These are phyloP conservation scores for Morone saxatilis DNA, from an alignment of 2,113 vertebrate species.

Conservation along the genomic window DNA sequence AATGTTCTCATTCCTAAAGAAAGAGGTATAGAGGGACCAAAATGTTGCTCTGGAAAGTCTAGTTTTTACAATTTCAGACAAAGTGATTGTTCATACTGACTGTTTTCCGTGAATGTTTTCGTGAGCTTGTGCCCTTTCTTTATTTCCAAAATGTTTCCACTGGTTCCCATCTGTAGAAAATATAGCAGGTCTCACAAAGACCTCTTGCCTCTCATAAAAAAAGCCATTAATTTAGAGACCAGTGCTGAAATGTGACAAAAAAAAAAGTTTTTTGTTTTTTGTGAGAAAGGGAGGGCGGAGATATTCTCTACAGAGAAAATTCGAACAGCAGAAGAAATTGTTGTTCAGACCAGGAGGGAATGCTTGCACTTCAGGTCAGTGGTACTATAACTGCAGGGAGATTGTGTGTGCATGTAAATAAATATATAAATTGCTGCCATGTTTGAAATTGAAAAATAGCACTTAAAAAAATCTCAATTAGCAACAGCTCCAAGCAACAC, in stretches of 20 bases:
- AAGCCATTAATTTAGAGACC: slow-evolving; percentile 1
- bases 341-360: neutral
- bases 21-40: slow-evolving; percentile 5
- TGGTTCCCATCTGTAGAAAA: slow-evolving; percentile 32
- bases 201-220: slow-evolving; percentile 1
- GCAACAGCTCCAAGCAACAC: slow-evolving; percentile 39
- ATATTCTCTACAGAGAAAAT: slow-evolving; percentile 2
- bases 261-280: neutral
- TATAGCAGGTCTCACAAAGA: neutral
- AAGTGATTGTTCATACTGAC: slow-evolving; percentile 48
- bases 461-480: slow-evolving; percentile 41
- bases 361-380: slow-evolving; percentile 3
- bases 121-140: slow-evolving; percentile 19
- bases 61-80: slow-evolving; percentile 42
- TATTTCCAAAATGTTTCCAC: slow-evolving; percentile 44
- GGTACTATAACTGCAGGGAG: slow-evolving; percentile 1
- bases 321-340: neutral
- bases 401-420: slow-evolving; percentile 12
- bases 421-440: slow-evolving; percentile 33
- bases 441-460: slow-evolving; percentile 42
- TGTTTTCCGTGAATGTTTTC: slow-evolving; percentile 4
- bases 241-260: slow-evolving; percentile 15
- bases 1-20: slow-evolving; percentile 31
- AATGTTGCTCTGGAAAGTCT: slow-evolving; percentile 9
- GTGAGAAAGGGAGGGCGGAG: neutral